A percentile compares a stretch with the other conserved stretches of the same genome.
phyloP scores from a whole-genome alignment of 2,888 invertebrate genomes.

The Agriopis aurantiaria region DNA sequence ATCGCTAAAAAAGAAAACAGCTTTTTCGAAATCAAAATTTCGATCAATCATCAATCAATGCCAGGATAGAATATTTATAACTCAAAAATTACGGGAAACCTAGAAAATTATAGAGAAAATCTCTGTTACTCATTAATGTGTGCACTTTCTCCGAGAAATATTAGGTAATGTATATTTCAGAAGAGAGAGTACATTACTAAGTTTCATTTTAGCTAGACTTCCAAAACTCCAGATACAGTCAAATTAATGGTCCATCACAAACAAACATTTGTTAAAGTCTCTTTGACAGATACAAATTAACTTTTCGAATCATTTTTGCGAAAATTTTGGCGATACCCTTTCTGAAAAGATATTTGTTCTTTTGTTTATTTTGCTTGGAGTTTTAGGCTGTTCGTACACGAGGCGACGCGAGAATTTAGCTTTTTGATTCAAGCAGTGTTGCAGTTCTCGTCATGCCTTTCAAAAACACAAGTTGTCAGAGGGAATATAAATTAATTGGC shows the following conservation, averaged over 20 bases:
- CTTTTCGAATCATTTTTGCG: slow-evolving; percentile 24
- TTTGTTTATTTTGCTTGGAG: slow-evolving; percentile 27
- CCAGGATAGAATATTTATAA: no score
- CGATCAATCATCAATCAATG: no score
- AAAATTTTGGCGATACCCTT: slow-evolving; percentile 7
- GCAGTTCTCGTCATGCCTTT: no score
- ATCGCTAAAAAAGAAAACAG: no score
- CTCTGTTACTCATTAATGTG: no score
- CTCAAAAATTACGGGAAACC: no score
- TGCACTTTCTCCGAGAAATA: no score
- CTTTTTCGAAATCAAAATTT: no score
- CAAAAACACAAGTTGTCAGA: background rate
- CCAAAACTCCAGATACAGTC: slow-evolving; percentile 16
- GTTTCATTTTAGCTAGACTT: slow-evolving; percentile 7
- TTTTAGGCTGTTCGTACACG: background rate
- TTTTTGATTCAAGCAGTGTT: background rate
- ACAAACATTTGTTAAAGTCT: slow-evolving; percentile 32
- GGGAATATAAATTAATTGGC: no score
- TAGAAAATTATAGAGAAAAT: no score
- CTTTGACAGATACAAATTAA: slow-evolving; percentile 33
- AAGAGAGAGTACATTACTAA: background rate
- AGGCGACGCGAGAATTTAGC: background rate
- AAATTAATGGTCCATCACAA: slow-evolving; percentile 27
- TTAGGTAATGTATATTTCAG: no score
- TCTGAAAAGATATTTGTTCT: slow-evolving; percentile 18